These are phyloP conservation scores for Phainopepla nitens DNA, from an alignment of 2,113 vertebrate genomes.

Conservation along the genomic window DNA sequence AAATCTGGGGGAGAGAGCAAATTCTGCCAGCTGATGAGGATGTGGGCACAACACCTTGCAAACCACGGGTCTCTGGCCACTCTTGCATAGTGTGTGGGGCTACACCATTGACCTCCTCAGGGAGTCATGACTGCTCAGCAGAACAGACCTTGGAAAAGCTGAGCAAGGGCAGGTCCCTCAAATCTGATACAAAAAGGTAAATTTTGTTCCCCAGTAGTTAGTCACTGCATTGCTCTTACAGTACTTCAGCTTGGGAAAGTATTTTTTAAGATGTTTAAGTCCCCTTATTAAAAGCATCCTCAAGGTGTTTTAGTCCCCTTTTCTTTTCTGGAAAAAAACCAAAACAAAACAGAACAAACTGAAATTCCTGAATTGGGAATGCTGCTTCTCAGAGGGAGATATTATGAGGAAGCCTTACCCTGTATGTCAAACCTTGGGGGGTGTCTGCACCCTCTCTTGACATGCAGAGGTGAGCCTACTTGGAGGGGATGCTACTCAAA, in stretches of 20 bases:
- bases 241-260: neutral
- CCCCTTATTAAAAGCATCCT: accelerated
- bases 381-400: neutral
- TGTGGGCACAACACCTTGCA: neutral
- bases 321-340: neutral
- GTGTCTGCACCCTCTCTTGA: neutral
- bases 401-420: neutral
- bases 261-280: neutral
- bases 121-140: neutral
- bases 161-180: neutral
- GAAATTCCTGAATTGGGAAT: neutral
- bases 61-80: neutral
- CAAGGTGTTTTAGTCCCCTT: neutral
- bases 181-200: neutral
- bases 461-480: neutral
- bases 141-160: neutral
- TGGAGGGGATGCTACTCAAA: neutral
- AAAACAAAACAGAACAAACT: neutral
- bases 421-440: neutral
- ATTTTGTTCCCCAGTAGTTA: neutral
- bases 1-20: neutral
- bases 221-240: neutral
- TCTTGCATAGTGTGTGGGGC: accelerated
- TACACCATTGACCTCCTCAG: accelerated
- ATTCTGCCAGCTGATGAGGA: neutral